Conservation (phyloP, 2,113 vertebrate genomes). For the Dasypus novemcinctus region DNA sequence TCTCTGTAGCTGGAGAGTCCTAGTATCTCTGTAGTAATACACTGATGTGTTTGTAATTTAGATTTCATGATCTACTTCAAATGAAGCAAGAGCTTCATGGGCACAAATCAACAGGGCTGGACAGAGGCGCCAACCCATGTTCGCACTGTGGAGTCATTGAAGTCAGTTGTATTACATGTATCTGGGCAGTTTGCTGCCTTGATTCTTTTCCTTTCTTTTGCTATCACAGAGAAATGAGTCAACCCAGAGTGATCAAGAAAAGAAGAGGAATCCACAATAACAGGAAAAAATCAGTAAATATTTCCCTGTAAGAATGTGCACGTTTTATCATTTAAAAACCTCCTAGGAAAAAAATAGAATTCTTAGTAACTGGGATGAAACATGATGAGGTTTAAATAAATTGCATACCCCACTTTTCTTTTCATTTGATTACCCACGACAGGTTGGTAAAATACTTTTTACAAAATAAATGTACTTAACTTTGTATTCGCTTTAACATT, state of each 20-base stretch:
- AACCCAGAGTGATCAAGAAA: neutral
- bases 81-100: neutral
- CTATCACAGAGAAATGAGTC: neutral
- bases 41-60: neutral
- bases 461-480: too few species aligned
- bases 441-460: neutral
- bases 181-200: neutral
- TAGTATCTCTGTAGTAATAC: neutral
- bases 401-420: neutral
- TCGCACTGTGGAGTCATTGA: neutral
- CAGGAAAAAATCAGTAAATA: neutral
- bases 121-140: neutral
- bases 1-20: too few species aligned
- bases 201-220: neutral
- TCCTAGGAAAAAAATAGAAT: neutral
- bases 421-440: neutral
- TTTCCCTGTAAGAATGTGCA: neutral
- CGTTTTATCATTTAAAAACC: neutral
- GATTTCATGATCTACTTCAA: neutral
- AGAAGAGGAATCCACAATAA: neutral
- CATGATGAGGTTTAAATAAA: neutral
- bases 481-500: neutral
- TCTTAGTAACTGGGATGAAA: neutral
- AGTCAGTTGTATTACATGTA: neutral
- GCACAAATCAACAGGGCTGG: neutral